These are phyloP conservation scores for Myrmecophaga tridactyla DNA, from an alignment of 2,113 vertebrate genomes.

Conservation along the genomic window DNA sequence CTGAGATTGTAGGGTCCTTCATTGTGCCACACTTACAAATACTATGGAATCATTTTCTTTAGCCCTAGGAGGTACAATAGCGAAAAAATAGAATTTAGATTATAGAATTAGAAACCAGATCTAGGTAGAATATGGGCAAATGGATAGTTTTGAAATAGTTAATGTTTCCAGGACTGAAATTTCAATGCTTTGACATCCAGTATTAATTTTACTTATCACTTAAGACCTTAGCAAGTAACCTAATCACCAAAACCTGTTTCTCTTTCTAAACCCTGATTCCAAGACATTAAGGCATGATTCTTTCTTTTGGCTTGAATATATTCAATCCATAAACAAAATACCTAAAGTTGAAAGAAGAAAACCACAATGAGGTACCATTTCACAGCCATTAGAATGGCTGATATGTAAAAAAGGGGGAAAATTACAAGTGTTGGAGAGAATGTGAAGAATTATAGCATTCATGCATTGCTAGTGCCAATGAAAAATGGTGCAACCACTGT, in stretches of 20 bases:
- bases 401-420: too few species aligned
- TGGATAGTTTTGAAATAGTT: not conserved
- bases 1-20: too few species aligned
- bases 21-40: too few species aligned
- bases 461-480: too few species aligned
- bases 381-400: too few species aligned
- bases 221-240: not conserved
- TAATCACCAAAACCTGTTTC: not conserved
- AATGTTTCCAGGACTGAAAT: not conserved
- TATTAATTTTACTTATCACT: not conserved
- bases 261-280: not conserved
- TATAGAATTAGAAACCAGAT: not conserved
- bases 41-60: not conserved
- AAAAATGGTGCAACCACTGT: too few species aligned
- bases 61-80: not conserved
- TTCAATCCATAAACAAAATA: not conserved
- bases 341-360: too few species aligned
- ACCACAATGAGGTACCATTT: too few species aligned
- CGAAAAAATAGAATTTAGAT: not conserved
- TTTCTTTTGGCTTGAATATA: conserved; percentile 2
- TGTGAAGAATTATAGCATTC: too few species aligned
- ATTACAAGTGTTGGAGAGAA: too few species aligned
- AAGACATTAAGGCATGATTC: not conserved
- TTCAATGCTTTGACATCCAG: not conserved
- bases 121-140: not conserved